Base-by-base conservation (phyloP, 2,888 invertebrate species). In the Diogma glabrata region DNA sequence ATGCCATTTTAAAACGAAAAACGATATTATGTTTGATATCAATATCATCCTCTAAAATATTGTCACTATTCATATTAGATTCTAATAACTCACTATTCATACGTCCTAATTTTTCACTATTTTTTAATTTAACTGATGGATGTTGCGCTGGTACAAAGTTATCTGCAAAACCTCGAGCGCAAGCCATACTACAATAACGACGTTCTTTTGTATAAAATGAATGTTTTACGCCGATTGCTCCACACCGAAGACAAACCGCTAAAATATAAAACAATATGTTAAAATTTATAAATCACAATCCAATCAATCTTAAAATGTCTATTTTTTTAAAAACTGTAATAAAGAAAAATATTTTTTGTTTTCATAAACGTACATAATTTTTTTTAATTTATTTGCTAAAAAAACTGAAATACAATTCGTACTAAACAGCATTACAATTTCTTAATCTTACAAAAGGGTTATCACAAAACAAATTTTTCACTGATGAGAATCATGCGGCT, bases 171-270 rank as follows among this genome's bases (percentile, higher is more conserved):
- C 76, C 75, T 45, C 85, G 73, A 8, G 87, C 86, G 68, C 88
- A 88, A 17, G 83, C 78, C 72, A 87, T 77, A 63, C 87, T 87
- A 66, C 88, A 89, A 68, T 84, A 88, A 56, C 84, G 75, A 53
- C 88, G 77, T 56, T 87, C 84, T 67, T 84, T 82, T 12, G 87
- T 87, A 64, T 88, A 88, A 70, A 89, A 89, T 12, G 87, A 86
- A 66, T 88, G 87, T 63, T 87, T 87, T 23, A 88, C 87, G 47
- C 88, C 89, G 57, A 87, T 84, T 16, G 85, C 82, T 47, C 88
- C 88, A 67, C 89, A 89, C 67, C 84, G 82, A 67, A 87, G 84
- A 70, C 88, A 89, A 45, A 87, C 84, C 60, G 86, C 88, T 87
- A 64, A 17, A 72, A 30, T 17, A 48, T 14, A 47, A 23, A 51